Base-by-base conservation (phyloP, 2,888 invertebrate genomes). In the Aleiodes alternator region DNA sequence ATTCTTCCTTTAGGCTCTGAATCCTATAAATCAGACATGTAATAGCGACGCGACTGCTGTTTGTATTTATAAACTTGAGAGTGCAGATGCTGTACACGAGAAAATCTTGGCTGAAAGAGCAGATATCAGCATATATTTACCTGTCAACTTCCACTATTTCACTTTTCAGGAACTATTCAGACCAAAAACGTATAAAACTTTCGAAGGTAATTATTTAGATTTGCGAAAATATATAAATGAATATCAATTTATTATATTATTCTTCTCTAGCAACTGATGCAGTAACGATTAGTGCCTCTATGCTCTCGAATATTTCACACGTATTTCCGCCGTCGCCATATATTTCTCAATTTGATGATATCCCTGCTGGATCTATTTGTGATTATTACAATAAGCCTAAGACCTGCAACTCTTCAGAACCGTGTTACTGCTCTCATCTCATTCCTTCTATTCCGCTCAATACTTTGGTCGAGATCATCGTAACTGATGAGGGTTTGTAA, bases 291-390 rank as follows among this genome's bases (percentile, higher is more conserved):
- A 93, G 95, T 2, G 92, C 94, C 81, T 95, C 95, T 86, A 91
- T 95, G 83, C 93, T 95, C 51, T 95, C 95, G 85, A 95, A 96
- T 90, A 96, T 97, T 80, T 95, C 96, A 0, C 95, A 95, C 89
- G 90, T 90, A 12, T 92, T 94, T 53, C 93, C 96, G 0, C 93
- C 95, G 3, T 91, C 96, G 1, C 96, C 97, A 0, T 94, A 95
- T 11, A 90, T 97, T 11, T 95, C 96, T 0, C 96, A 97, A 90
- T 92, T 94, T 86, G 92, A 94, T 34, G 96, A 96, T 80, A 92
- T 96, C 69, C 92, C 94, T 9, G 92, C 94, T 7, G 94, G 95
- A 66, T 90, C 92, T 79, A 95, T 96, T 89, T 96, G 96, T 89
- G 95, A 96, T 81, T 95, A 95, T n/a, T 95, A 95, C 87, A 95